Conservation (phyloP, 2,888 invertebrate genomes). For the Lasioglossum calceatum region DNA sequence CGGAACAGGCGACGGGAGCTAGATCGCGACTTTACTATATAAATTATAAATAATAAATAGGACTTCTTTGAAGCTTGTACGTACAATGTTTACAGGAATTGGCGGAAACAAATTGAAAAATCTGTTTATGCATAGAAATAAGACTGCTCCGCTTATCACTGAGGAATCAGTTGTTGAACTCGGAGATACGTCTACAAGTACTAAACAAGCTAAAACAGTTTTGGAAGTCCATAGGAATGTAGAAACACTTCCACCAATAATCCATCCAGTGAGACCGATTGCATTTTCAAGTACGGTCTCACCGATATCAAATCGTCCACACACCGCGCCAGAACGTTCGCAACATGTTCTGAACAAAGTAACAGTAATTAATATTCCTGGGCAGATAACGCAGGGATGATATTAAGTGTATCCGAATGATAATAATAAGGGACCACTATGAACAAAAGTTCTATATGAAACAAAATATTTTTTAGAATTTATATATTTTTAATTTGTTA, state of each 20-base stretch:
- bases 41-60: neutral
- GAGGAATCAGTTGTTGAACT: constrained; percentile 63
- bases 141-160: constrained; percentile 76
- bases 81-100: constrained; percentile 49
- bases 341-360: constrained; percentile 60
- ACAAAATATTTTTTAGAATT: constrained; percentile 34
- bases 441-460: constrained; percentile 12
- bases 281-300: constrained; percentile 29
- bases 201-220: constrained; percentile 15
- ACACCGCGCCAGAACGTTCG: constrained; percentile 75
- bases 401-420: constrained; percentile 36
- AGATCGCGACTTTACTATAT: no score
- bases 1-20: no score
- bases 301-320: constrained; percentile 69
- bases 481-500: constrained; percentile 20
- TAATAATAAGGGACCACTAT: constrained; percentile 57
- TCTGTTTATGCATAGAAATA: constrained; percentile 74
- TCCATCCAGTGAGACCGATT: constrained; percentile 62
- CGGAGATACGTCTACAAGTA: constrained; percentile 38
- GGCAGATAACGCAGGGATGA: constrained; percentile 74
- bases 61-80: neutral
- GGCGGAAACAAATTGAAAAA: constrained; percentile 64
- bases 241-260: constrained; percentile 64
- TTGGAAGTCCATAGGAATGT: constrained; percentile 52
- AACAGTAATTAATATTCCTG: constrained; percentile 73